Percentiles rank a stretch among this genome's conserved stretches.
Conservation (phyloP, 2,888 invertebrate species). For the Pharmacophagus antenor region DNA sequence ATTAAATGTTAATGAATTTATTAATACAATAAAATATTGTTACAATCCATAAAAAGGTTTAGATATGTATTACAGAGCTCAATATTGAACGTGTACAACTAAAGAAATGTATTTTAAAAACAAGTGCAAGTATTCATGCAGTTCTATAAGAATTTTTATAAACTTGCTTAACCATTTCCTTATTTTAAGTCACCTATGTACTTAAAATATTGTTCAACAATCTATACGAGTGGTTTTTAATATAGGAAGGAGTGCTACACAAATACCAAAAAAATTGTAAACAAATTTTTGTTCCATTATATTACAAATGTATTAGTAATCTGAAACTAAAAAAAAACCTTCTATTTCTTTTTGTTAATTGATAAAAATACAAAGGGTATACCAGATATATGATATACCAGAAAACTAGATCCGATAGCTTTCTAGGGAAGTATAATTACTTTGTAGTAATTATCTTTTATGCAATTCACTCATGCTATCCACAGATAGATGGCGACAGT, state of each 20-base stretch:
- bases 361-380: too few species aligned
- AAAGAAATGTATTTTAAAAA: neutral
- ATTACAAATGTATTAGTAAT: neutral
- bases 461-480: slow-evolving; percentile 12
- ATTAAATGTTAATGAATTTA: too few species aligned
- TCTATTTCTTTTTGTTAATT: too few species aligned
- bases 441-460: neutral
- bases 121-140: neutral
- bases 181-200: neutral
- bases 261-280: neutral
- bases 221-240: neutral
- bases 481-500: slow-evolving; percentile 24
- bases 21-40: neutral
- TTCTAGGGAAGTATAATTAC: neutral
- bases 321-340: too few species aligned
- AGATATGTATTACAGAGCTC: neutral
- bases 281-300: neutral
- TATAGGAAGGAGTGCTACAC: neutral
- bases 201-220: neutral
- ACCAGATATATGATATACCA: too few species aligned
- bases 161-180: neutral
- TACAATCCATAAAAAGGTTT: neutral
- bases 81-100: neutral
- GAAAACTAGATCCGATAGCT: too few species aligned
- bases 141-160: neutral